Conservation (phyloP, 1,140 invertebrate species). For the Ephestia elutella region DNA sequence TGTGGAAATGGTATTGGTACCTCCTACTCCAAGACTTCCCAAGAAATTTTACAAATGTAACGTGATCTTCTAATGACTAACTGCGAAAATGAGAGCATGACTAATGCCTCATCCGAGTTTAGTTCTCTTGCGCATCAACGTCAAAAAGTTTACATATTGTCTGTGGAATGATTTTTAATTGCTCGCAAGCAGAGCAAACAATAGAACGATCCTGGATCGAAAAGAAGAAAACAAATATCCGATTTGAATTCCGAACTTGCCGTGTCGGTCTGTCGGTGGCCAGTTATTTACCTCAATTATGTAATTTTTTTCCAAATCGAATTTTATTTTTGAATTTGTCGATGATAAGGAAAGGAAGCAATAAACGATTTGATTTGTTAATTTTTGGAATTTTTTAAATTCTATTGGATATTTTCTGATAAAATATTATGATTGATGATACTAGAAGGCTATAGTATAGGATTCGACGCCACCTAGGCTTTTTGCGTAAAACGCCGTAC, state of each 20-base stretch:
- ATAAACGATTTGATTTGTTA: too few relatives aligned
- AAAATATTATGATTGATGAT: too few relatives aligned
- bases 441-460: too few relatives aligned
- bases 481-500: too few relatives aligned
- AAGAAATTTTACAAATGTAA: neutral
- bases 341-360: too few relatives aligned
- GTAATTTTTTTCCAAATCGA: neutral
- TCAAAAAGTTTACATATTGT: conserved; percentile 30
- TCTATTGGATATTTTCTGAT: too few relatives aligned
- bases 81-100: neutral
- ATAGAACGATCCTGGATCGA: neutral
- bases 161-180: conserved; percentile 36
- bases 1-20: neutral
- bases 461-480: too few relatives aligned
- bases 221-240: neutral
- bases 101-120: conserved; percentile 1
- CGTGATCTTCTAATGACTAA: neutral
- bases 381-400: too few relatives aligned
- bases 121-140: conserved; percentile 20
- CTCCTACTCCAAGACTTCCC: neutral
- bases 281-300: neutral
- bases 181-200: conserved; percentile 15
- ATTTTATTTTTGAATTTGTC: conserved; percentile 12
- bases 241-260: neutral
- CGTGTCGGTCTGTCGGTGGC: neutral